phyloP scores from a whole-genome alignment of 2,888 invertebrate species.

The Thecophora atra region DNA sequence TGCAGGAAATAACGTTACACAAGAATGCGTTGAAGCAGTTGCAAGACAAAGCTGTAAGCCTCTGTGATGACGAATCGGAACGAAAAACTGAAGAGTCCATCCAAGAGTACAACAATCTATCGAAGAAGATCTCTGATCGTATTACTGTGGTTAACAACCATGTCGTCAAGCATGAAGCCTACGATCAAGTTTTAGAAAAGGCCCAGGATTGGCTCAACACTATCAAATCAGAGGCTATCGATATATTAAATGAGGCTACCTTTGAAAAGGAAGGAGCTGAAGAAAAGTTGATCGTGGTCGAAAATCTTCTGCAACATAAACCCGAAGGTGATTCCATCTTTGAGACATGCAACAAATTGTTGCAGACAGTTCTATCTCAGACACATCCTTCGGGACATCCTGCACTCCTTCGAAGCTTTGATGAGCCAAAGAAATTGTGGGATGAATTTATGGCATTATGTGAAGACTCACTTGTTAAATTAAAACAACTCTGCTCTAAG shows the following conservation, averaged over 20 bases:
- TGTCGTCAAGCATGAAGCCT: conserved; percentile 83
- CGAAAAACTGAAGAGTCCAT: conserved; percentile 79
- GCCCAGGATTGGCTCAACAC: conserved; percentile 84
- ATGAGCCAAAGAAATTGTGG: conserved; percentile 80
- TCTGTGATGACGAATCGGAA: conserved; percentile 83
- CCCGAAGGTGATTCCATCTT: conserved; percentile 79
- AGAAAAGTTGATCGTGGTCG: conserved; percentile 77
- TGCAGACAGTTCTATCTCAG: conserved; percentile 78
- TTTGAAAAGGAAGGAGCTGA: conserved; percentile 83
- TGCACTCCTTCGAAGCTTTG: conserved; percentile 76
- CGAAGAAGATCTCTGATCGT: conserved; percentile 74
- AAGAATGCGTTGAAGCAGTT: conserved; percentile 85
- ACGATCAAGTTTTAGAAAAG: conserved; percentile 82
- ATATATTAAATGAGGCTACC: conserved; percentile 80
- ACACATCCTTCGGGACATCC: conserved; percentile 83
- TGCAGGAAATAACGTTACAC: conserved; percentile 88
- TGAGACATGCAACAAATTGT: conserved; percentile 74
- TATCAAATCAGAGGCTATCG: conserved; percentile 79
- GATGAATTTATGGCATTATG: conserved; percentile 78
- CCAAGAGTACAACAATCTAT: conserved; percentile 75
- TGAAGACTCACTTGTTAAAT: conserved; percentile 74
- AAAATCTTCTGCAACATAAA: conserved; percentile 78
- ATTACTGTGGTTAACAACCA: conserved; percentile 76
- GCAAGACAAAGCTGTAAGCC: conserved; percentile 80
- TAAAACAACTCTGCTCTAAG: conserved; percentile 79